Conservation (phyloP, 2,888 invertebrate species). For the Dermolepida albohirtum region DNA sequence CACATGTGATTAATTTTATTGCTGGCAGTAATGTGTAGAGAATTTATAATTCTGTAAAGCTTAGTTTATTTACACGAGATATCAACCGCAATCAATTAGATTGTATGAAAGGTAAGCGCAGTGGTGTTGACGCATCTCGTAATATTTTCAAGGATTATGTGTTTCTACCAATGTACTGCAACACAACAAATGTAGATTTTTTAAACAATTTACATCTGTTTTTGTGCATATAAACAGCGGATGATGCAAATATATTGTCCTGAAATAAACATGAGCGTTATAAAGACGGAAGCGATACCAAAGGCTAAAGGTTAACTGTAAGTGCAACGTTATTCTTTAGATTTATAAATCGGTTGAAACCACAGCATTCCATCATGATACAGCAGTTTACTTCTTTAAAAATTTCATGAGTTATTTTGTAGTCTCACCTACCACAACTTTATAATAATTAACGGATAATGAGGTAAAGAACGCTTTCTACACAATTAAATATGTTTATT, state of each 20-base stretch:
- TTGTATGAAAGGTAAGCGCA: neutral
- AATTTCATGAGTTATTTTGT: no score
- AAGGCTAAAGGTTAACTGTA: constrained; percentile 19
- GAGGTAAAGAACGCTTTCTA: no score
- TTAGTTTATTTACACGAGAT: neutral
- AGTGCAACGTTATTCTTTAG: constrained; percentile 4
- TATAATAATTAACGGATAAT: no score
- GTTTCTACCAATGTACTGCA: constrained; percentile 2
- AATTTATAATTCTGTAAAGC: constrained; percentile 21
- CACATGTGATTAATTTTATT: constrained; percentile 37
- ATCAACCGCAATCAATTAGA: neutral
- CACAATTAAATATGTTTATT: no score
- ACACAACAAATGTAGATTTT: constrained; percentile 2
- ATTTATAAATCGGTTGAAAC: constrained; percentile 9
- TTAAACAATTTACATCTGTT: constrained; percentile 1
- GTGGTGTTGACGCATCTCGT: neutral
- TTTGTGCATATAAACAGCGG: neutral
- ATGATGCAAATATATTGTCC: constrained; percentile 10
- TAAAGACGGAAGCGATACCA: constrained; percentile 11
- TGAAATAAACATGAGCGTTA: constrained; percentile 6
- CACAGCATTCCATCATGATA: neutral
- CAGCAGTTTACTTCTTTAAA: neutral
- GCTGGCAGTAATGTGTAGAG: constrained; percentile 6
- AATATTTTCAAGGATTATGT: no score
- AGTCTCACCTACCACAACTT: no score